Conservation (phyloP, 1,140 invertebrate species). For the Pararge aegeria region DNA sequence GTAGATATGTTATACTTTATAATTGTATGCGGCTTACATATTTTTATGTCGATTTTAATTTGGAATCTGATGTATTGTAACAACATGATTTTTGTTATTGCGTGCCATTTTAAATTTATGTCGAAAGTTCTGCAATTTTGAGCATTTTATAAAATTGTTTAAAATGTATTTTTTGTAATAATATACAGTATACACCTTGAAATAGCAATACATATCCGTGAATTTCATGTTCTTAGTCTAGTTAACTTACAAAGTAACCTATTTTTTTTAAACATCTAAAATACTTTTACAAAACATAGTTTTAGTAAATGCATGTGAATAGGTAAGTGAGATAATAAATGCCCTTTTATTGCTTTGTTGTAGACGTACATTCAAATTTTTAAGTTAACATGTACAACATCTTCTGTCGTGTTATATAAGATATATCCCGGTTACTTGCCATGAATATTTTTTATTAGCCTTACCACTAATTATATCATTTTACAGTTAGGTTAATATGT, state of each 20-base stretch:
- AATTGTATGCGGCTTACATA: slow-evolving; percentile 7
- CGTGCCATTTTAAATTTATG: slow-evolving; percentile 44
- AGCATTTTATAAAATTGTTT: slow-evolving; percentile 2
- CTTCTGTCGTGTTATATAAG: not conserved
- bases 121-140: slow-evolving; percentile 1
- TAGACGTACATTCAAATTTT: too few relatives aligned
- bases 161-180: not conserved
- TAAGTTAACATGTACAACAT: not conserved
- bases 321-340: too few relatives aligned
- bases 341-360: too few relatives aligned
- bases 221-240: not conserved
- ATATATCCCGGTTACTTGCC: slow-evolving; percentile 36
- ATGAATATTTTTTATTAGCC: slow-evolving; percentile 32
- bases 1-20: slow-evolving; percentile 14
- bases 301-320: too few relatives aligned
- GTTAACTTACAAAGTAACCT: not conserved
- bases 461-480: slow-evolving; percentile 43
- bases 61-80: not conserved
- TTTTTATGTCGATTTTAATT: slow-evolving; percentile 5
- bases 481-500: slow-evolving; percentile 27
- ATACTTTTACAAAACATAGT: too few relatives aligned
- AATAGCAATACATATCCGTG: not conserved
- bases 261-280: too few relatives aligned
- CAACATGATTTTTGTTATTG: slow-evolving; percentile 26
- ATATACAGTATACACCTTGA: too few relatives aligned